These are phyloP conservation scores for Eutolmus rufibarbis DNA, from an alignment of 2,888 invertebrate genomes.

Conservation along the genomic window DNA sequence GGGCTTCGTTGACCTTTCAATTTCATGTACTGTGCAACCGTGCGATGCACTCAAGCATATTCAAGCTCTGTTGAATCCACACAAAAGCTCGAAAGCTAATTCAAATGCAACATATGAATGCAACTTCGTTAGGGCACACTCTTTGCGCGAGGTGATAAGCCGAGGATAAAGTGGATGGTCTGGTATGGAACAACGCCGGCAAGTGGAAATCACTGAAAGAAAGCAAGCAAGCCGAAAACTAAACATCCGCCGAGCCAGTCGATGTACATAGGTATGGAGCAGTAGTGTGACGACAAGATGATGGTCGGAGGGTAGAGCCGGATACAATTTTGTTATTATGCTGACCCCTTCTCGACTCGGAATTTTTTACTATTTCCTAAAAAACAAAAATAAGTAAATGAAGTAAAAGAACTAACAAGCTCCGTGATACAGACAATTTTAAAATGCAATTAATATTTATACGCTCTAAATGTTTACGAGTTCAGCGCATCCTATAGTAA, in stretches of 20 bases:
- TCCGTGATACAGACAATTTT: neutral
- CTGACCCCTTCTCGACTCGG: neutral
- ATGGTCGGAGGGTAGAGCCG: neutral
- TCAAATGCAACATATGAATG: conserved; percentile 39
- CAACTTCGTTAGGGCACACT: conserved; percentile 29
- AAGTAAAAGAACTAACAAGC: neutral
- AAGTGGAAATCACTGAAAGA: conserved; percentile 22
- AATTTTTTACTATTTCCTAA: neutral
- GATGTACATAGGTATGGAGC: neutral
- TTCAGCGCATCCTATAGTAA: neutral
- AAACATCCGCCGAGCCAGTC: neutral
- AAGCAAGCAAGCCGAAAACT: neutral
- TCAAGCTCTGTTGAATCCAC: neutral
- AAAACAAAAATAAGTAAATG: neutral
- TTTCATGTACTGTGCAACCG: conserved; percentile 12
- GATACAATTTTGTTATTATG: neutral
- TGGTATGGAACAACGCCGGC: neutral
- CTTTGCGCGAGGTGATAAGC: conserved; percentile 30
- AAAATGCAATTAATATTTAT: conserved; percentile 33
- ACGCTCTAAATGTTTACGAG: neutral
- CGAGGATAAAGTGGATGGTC: neutral
- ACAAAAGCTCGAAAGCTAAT: conserved; percentile 35
- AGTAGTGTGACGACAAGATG: neutral
- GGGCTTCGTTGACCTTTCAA: conserved; percentile 14
- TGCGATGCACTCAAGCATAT: conserved; percentile 5